Evolutionary conservation across 1,140 invertebrate species (phyloP).

Genomic region (Propsilocerus akamusi): DNA sequence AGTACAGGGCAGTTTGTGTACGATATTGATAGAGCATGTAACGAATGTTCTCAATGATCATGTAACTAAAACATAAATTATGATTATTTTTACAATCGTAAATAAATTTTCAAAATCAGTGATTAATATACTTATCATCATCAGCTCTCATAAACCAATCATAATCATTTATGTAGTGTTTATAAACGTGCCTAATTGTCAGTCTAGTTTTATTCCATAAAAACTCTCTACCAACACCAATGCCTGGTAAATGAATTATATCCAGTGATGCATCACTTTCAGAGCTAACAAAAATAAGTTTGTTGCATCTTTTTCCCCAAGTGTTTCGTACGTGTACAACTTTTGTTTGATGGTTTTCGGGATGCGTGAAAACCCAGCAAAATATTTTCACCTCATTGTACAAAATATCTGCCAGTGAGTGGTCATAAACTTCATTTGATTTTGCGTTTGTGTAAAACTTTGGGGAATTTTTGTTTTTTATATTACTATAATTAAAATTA

Average conservation of each 20-base stretch:
- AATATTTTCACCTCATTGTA: conserved; percentile 49
- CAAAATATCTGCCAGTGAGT: conserved; percentile 6
- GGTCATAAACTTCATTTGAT: too few relatives aligned
- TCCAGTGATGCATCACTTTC: conserved; percentile 35
- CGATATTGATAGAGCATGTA: conserved; percentile 77
- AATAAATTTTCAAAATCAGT: too few relatives aligned
- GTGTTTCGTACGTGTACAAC: conserved; percentile 78
- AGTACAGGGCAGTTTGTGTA: conserved; percentile 37
- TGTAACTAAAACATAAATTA: neutral
- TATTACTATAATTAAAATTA: too few relatives aligned
- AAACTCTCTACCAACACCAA: conserved; percentile 68
- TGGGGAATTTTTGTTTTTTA: too few relatives aligned
- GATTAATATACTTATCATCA: conserved; percentile 74
- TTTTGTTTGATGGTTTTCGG: conserved; percentile 66
- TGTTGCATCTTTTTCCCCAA: conserved; percentile 81
- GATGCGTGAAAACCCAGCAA: conserved; percentile 86
- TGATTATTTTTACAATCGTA: too few relatives aligned
- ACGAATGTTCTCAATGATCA: conserved; percentile 48
- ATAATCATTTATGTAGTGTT: conserved; percentile 55
- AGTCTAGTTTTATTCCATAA: conserved; percentile 90
- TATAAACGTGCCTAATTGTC: conserved; percentile 72
- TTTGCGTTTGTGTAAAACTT: too few relatives aligned
- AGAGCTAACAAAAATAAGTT: conserved; percentile 38
- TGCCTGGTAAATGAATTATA: conserved; percentile 33
- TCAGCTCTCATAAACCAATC: conserved; percentile 93